phyloP scores from a whole-genome alignment of 1,140 invertebrate genomes.

The Pteromalus puparum region DNA sequence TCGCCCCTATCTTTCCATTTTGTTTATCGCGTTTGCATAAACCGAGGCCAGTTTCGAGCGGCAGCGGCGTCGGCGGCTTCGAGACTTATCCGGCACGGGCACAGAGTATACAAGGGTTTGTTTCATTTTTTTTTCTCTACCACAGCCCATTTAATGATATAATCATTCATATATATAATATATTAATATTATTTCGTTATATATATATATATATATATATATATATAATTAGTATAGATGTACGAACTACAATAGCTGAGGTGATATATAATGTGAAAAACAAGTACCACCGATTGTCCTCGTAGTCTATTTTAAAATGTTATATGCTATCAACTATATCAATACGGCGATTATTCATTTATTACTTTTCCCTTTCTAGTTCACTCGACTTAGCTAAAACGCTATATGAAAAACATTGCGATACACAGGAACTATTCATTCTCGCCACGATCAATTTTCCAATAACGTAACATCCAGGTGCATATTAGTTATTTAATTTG shows the following conservation, averaged over 20 bases:
- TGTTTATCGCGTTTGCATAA: neutral
- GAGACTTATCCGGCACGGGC: conserved; percentile 54
- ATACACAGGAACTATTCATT: conserved; percentile 21
- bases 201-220: conserved; percentile 48
- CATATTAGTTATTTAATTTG: neutral
- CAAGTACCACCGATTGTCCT: conserved; percentile 49
- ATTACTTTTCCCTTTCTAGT: conserved; percentile 30
- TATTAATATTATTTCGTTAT: conserved; percentile 62
- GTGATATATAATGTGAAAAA: conserved; percentile 49
- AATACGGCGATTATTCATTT: conserved; percentile 12
- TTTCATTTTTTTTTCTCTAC: conserved; percentile 59
- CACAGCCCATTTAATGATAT: conserved; percentile 74
- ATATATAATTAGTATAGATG: conserved; percentile 45
- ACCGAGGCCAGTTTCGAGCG: conserved; percentile 4
- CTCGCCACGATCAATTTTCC: conserved; percentile 29
- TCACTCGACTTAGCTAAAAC: conserved; percentile 7
- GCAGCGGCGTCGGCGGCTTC: conserved; percentile 40
- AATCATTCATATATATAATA: conserved; percentile 60
- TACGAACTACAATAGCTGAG: conserved; percentile 45
- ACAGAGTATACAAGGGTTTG: conserved; percentile 66
- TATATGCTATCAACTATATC: conserved; percentile 24
- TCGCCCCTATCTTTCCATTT: neutral
- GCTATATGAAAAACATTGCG: conserved; percentile 16
- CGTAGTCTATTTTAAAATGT: conserved; percentile 44
- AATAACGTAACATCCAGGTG: neutral